These are phyloP conservation scores for Halcyon smyrnensis DNA, from an alignment of 2,797 vertebrate species.

Conservation along the genomic window DNA sequence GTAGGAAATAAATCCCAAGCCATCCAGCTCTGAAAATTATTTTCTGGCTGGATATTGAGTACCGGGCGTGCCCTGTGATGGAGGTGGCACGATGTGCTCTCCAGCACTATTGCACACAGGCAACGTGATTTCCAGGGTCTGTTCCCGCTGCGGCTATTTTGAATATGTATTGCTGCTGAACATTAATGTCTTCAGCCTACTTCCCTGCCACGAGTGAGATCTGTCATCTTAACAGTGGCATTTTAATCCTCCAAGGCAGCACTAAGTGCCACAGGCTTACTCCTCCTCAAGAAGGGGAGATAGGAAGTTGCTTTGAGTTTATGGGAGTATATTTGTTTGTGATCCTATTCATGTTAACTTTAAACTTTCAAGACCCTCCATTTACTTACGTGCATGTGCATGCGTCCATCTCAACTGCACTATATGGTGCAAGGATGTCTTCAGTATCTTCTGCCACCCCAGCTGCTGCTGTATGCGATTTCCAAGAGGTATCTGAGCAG, in stretches of 20 bases:
- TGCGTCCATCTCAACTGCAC: neutral
- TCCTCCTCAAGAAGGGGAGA: neutral
- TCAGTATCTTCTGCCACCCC: neutral
- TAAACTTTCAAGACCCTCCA: neutral
- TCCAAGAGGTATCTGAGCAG: neutral
- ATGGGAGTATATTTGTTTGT: neutral
- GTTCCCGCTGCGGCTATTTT: neutral
- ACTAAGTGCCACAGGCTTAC: neutral
- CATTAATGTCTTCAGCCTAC: neutral
- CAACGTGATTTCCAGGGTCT: fast-evolving
- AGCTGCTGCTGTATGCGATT: neutral
- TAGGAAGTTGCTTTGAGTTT: neutral
- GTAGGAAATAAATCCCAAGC: neutral
- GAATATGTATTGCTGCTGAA: neutral
- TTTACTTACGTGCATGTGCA: fast-evolving
- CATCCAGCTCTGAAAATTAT: neutral
- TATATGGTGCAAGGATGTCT: neutral
- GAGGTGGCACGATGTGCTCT: fast-evolving
- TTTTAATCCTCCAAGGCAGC: neutral
- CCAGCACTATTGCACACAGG: fast-evolving
- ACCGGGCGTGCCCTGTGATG: fast-evolving
- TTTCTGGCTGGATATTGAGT: neutral
- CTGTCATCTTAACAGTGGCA: neutral
- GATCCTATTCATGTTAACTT: neutral
- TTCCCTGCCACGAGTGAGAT: neutral